Conservation (phyloP, 2,888 invertebrate species). For the Eurois occulta region DNA sequence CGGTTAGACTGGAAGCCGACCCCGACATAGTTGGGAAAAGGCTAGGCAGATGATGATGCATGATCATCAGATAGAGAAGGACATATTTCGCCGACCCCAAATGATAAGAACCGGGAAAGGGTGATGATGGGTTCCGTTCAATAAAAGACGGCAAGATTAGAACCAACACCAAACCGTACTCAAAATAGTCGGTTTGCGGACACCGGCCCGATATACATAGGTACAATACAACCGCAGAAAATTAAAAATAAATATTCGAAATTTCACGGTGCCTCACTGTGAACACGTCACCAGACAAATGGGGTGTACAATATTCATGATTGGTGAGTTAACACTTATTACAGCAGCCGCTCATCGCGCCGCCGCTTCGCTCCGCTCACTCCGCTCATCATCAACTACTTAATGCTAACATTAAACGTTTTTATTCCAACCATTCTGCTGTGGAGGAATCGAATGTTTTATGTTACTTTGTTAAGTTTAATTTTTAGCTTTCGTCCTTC, state of each 20-base stretch:
- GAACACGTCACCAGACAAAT: slow-evolving; percentile 63
- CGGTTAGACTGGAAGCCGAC: no score
- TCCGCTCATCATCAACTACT: slow-evolving; percentile 68
- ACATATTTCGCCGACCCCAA: no score
- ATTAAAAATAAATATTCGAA: neutral
- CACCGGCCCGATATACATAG: no score
- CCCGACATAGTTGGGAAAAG: no score
- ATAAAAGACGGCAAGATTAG: no score
- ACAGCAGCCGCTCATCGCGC: slow-evolving; percentile 64
- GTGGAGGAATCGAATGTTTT: slow-evolving; percentile 39
- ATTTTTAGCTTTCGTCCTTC: neutral
- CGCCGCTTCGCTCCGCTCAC: slow-evolving; percentile 36
- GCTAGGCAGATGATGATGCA: no score
- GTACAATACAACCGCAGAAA: neutral
- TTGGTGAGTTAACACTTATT: slow-evolving; percentile 84
- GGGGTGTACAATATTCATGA: slow-evolving; percentile 82
- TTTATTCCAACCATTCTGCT: slow-evolving; percentile 31
- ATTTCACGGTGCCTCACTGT: slow-evolving; percentile 35
- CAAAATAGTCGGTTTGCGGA: no score
- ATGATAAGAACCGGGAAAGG: no score
- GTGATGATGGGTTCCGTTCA: no score
- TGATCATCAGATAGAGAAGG: no score
- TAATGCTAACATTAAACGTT: slow-evolving; percentile 71
- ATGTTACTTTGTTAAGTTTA: slow-evolving; percentile 19
- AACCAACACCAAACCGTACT: no score